Evolutionary conservation across 2,888 invertebrate species (phyloP), one percentile per base, ranked within the genome.

Genomic region (Microplitis deprimator): DNA sequence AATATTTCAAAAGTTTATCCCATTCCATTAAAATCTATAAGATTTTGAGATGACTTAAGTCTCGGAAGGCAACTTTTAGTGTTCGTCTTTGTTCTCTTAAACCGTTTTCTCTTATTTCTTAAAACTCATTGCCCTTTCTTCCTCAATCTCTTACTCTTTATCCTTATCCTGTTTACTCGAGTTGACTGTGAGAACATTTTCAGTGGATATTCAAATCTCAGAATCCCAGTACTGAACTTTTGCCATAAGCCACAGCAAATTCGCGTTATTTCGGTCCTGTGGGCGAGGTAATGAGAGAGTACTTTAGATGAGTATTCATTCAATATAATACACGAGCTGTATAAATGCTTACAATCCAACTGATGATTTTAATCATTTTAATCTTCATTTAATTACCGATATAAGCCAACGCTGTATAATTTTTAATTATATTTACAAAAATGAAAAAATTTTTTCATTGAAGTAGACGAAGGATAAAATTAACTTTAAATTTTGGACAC

Each of bases 131-230:
- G 61, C 41, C 70, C 16, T 62, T 67, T 50, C 20, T 68, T 59
- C 61, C 64, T 29, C 72, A 72, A 38, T 40, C 74, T 62, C 71
- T 68, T 76, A 73, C 67, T 75, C 75, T 77, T 67, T 62, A 40
- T 62, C 77, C 61, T 68, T 17, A 50, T 59, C 65, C 29, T 65
- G 65, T 65, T 65, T 65, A 65, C 38, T 65, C 13, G 65, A 65
- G 29, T 65, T 65, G 65, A 65, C 29, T 65, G 65, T 65, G 65
- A 65, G 65, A 65, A 65, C 65, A 65, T 65, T 65, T 50, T 65
- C 65, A 38, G 29, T 38, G 65, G 65, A 65, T 65, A 65, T 65
- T 65, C 65, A 65, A 65, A 65, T 65, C 65, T 65, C 38, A 38
- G 65, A 17, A 65, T 20, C 29, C 50, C 50, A 50, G 50, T 50